These are phyloP conservation scores for Marasmarcha lunaedactyla DNA, from an alignment of 2,888 invertebrate species.

Conservation along the genomic window DNA sequence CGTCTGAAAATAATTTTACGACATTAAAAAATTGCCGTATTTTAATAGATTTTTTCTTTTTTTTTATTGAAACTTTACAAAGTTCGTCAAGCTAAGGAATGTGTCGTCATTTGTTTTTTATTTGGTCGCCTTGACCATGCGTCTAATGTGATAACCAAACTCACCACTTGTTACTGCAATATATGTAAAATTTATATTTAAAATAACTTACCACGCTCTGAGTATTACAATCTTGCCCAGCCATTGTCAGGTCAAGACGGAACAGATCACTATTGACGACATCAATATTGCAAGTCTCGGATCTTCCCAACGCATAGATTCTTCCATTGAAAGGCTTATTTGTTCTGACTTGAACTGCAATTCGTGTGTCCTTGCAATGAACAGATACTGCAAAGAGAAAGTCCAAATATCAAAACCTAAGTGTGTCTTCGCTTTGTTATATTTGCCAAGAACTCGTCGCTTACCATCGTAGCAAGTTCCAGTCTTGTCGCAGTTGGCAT, in stretches of 20 bases:
- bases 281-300: constrained; percentile 95
- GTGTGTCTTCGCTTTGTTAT: background rate
- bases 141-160: too few species aligned
- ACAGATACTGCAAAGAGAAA: constrained; percentile 79
- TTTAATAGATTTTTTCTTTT: too few species aligned
- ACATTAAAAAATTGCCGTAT: background rate
- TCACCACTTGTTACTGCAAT: too few species aligned
- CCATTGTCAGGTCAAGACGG: constrained; percentile 92
- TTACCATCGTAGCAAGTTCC: constrained; percentile 96
- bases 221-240: constrained; percentile 94
- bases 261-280: constrained; percentile 93
- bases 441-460: constrained; percentile 13
- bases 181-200: background rate
- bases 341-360: constrained; percentile 92
- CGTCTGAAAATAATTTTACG: constrained; percentile 77
- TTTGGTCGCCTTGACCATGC: too few species aligned
- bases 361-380: constrained; percentile 93
- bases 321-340: constrained; percentile 95
- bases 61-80: too few species aligned
- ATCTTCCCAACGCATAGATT: constrained; percentile 92
- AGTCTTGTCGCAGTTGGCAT: constrained; percentile 92
- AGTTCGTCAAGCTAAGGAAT: too few species aligned
- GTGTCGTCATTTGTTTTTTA: too few species aligned
- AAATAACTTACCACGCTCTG: constrained; percentile 87
- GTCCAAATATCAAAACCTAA: too few species aligned